A percentile compares a stretch with the other conserved stretches of the same genome.
phyloP scores from a whole-genome alignment of 1,140 invertebrate species.

The Procambarus virginalis region DNA sequence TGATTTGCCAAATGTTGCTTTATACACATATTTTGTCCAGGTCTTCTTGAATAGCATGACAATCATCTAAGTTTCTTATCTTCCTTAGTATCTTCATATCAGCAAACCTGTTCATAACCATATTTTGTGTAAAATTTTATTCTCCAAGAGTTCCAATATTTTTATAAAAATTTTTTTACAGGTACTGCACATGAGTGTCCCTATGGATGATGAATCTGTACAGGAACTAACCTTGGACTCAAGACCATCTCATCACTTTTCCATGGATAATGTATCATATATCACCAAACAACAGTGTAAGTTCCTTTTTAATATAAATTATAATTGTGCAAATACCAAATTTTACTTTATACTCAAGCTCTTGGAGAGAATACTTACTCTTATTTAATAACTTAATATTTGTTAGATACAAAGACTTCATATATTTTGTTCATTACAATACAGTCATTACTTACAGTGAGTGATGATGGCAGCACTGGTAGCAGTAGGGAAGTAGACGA shows the following conservation, averaged over 20 bases:
- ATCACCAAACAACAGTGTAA: conserved; percentile 67
- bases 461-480: conserved; percentile 53
- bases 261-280: conserved; percentile 69
- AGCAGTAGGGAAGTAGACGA: conserved; percentile 14
- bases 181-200: conserved; percentile 70
- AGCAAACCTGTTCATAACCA: no score
- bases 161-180: background rate
- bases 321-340: background rate
- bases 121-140: no score
- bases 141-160: no score
- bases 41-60: no score
- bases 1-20: no score
- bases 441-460: conserved; percentile 25
- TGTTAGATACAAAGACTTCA: background rate
- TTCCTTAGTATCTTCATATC: no score
- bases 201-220: conserved; percentile 68
- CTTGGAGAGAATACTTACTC: no score
- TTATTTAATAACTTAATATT: no score
- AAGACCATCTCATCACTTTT: conserved; percentile 51
- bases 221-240: conserved; percentile 53
- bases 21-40: no score
- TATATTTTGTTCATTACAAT: background rate
- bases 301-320: background rate
- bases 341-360: background rate
- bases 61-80: no score